Conservation (phyloP, 2,888 invertebrate species). For the Lysandra coridon region DNA sequence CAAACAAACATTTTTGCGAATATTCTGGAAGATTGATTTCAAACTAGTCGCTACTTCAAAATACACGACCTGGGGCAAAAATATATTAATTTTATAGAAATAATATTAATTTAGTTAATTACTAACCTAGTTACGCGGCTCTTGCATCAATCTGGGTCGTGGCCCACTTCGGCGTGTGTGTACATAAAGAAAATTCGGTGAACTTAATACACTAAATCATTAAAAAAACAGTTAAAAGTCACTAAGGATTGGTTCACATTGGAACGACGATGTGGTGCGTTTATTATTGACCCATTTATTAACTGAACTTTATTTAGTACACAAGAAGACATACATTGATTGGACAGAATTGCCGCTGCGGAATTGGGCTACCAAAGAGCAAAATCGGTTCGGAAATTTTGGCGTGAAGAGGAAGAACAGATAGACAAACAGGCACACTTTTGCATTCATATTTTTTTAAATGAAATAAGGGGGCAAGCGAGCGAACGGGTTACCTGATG, state of each 20-base stretch:
- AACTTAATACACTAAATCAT: conserved; percentile 10
- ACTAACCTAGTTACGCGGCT: conserved; percentile 23
- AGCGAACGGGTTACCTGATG: no score
- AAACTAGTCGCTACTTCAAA: not conserved
- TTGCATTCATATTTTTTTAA: no score
- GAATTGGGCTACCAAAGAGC: no score
- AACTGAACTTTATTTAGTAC: no score
- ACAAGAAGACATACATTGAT: no score
- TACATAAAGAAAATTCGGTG: conserved; percentile 23
- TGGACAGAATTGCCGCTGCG: no score
- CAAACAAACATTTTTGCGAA: not conserved
- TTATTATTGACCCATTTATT: no score
- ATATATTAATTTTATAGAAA: conserved; percentile 14
- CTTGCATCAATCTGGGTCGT: conserved; percentile 19
- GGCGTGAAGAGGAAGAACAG: no score
- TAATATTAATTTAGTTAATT: conserved; percentile 21
- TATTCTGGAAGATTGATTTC: not conserved
- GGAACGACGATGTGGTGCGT: no score
- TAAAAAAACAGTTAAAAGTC: not conserved
- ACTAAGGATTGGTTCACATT: not conserved
- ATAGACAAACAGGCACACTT: no score
- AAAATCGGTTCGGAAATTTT: no score
- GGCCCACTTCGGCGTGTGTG: conserved; percentile 13
- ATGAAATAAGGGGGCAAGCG: no score
- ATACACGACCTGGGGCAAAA: not conserved